Evolutionary conservation across 2,888 invertebrate genomes (phyloP).

Genomic region (Drosophila bunnanda): DNA sequence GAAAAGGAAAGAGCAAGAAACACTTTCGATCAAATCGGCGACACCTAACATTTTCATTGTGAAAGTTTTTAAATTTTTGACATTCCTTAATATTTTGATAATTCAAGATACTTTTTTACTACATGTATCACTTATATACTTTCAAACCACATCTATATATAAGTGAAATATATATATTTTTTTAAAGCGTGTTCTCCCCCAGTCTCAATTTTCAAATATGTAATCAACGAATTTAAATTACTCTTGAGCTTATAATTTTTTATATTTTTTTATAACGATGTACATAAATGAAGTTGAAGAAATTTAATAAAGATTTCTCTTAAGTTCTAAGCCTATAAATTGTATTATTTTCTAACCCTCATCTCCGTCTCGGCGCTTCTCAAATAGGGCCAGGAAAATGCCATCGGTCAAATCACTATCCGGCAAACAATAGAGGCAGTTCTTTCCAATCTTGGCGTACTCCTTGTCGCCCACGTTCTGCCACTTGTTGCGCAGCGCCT

Average conservation of each 20-base stretch:
- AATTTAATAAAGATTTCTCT: slow-evolving; percentile 53
- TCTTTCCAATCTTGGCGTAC: slow-evolving; percentile 88
- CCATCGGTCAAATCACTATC: slow-evolving; percentile 94
- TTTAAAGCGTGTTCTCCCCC: slow-evolving; percentile 38
- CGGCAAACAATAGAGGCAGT: slow-evolving; percentile 92
- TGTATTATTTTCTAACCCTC: slow-evolving; percentile 16
- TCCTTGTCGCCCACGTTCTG: slow-evolving; percentile 88
- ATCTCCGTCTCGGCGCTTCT: slow-evolving; percentile 84
- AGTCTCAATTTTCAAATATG: slow-evolving; percentile 11
- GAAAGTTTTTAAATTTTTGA: slow-evolving; percentile 58
- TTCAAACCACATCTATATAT: slow-evolving; percentile 20
- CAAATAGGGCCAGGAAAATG: slow-evolving; percentile 97
- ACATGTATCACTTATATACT: slow-evolving; percentile 37
- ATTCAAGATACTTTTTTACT: slow-evolving; percentile 41
- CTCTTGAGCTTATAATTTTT: slow-evolving; percentile 23
- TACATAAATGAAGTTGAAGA: slow-evolving; percentile 40
- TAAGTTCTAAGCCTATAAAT: not conserved
- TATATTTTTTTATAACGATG: slow-evolving; percentile 34
- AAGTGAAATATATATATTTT: slow-evolving; percentile 47
- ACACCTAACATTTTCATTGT: slow-evolving; percentile 52
- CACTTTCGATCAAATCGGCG: slow-evolving; percentile 45
- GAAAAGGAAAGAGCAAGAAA: slow-evolving; percentile 52
- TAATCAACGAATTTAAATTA: slow-evolving; percentile 22
- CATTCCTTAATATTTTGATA: slow-evolving; percentile 44
- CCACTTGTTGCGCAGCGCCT: slow-evolving; percentile 88